Evolutionary conservation across 2,888 invertebrate species (phyloP).

Genomic region (Chymomyza procnemis): DNA sequence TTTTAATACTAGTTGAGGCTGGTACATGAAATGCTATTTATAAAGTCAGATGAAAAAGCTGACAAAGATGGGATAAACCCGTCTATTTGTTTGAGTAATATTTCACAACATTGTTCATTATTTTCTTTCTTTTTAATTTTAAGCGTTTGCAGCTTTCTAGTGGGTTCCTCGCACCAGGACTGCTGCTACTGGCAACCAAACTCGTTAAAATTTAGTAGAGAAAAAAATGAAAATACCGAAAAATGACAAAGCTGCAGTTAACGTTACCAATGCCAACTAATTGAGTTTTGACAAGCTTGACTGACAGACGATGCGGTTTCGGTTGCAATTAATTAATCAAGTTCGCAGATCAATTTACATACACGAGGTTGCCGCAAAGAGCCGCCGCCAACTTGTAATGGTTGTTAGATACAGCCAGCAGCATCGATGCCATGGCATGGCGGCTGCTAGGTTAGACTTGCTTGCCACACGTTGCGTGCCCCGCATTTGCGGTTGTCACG

Average conservation of each 20-base stretch:
- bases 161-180: not conserved
- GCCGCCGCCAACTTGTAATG: constrained; percentile 30
- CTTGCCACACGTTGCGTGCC: not conserved
- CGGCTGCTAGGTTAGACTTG: not conserved
- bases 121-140: not conserved
- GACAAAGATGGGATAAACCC: not conserved
- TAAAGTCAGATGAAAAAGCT: not conserved
- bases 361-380: constrained; percentile 38
- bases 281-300: constrained; percentile 42
- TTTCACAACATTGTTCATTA: not conserved
- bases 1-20: not conserved
- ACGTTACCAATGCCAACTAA: constrained; percentile 40
- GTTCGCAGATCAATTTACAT: constrained; percentile 67
- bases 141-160: not conserved
- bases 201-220: constrained; percentile 1
- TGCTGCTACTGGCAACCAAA: constrained; percentile 34
- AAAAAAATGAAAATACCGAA: constrained; percentile 28
- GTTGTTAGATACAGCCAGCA: constrained; percentile 32
- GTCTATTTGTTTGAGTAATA: not conserved
- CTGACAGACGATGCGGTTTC: constrained; percentile 8
- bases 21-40: not conserved
- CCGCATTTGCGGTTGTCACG: not conserved
- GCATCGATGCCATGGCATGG: not conserved
- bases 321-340: constrained; percentile 67
- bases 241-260: constrained; percentile 23